These are phyloP conservation scores for Melolontha melolontha DNA, from an alignment of 2,888 invertebrate species.

Conservation along the genomic window DNA sequence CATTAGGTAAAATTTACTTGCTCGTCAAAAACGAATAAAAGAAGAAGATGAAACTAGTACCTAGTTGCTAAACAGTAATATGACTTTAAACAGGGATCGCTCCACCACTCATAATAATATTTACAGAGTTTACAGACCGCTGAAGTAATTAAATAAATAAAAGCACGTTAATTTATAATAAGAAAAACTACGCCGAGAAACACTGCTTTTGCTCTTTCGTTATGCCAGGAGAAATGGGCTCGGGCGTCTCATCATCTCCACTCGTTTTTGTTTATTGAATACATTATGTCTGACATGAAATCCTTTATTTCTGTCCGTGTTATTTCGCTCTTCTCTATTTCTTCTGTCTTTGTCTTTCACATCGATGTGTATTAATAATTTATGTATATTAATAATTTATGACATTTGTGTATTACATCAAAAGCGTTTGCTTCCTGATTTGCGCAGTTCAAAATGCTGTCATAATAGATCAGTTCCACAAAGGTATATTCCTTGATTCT, in stretches of 20 bases:
- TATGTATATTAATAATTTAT: too few species aligned
- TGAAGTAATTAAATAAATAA: constrained; percentile 35
- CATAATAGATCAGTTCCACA: too few species aligned
- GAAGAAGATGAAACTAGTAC: too few species aligned
- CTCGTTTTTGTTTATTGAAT: constrained; percentile 27
- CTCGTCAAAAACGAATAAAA: too few species aligned
- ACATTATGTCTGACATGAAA: constrained; percentile 16
- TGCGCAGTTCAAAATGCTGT: too few species aligned
- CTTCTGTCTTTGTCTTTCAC: too few species aligned
- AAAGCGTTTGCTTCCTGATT: too few species aligned
- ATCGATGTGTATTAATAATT: too few species aligned
- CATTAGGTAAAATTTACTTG: too few species aligned
- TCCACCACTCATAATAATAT: constrained; percentile 28
- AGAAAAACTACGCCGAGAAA: constrained; percentile 19
- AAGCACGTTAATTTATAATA: constrained; percentile 32
- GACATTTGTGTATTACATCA: too few species aligned
- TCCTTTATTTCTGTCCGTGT: constrained; percentile 11
- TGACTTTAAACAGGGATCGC: constrained; percentile 25
- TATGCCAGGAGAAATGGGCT: background rate
- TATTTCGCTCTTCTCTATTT: too few species aligned
- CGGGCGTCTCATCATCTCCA: constrained; percentile 9
- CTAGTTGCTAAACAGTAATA: constrained; percentile 14
- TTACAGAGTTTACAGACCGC: constrained; percentile 15
- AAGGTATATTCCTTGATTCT: too few species aligned
- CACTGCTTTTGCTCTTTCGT: constrained; percentile 28